phyloP scores from a whole-genome alignment of 92 coral and sea anemone species.

The Epizoanthus stellaris region DNA sequence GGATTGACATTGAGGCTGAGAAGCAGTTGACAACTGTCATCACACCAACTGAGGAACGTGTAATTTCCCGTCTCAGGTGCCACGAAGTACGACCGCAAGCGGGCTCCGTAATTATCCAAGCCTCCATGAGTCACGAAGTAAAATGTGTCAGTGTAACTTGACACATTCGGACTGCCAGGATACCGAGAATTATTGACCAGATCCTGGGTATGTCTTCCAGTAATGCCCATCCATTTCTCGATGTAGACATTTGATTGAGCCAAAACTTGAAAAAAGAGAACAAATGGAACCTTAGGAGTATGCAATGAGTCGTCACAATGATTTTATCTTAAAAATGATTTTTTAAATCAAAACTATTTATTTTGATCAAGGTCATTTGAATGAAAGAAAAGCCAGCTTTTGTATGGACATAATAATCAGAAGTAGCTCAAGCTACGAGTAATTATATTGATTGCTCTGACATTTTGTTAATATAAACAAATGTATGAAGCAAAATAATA shows the following conservation, averaged over 20 bases:
- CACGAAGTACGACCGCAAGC: slow-evolving; percentile 36
- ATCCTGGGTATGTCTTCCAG: background rate
- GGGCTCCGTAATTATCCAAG: slow-evolving; percentile 1
- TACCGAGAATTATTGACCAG: slow-evolving; percentile 14
- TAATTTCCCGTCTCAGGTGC: slow-evolving; percentile 35
- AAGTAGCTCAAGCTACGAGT: too few relatives aligned
- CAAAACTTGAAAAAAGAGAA: background rate
- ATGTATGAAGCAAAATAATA: too few relatives aligned
- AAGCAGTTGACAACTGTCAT: slow-evolving; percentile 20
- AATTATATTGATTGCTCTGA: too few relatives aligned
- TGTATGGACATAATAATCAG: too few relatives aligned
- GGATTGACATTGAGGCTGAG: slow-evolving; percentile 34
- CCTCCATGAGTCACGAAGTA: background rate
- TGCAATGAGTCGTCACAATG: too few relatives aligned
- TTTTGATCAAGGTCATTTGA: too few relatives aligned
- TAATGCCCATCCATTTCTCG: slow-evolving; percentile 8
- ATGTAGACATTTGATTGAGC: slow-evolving; percentile 31
- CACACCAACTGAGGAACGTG: slow-evolving; percentile 38
- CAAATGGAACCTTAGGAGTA: too few relatives aligned
- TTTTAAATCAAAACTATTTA: too few relatives aligned
- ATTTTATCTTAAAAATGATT: too few relatives aligned
- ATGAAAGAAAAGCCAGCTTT: too few relatives aligned
- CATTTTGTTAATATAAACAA: too few relatives aligned
- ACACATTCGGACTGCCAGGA: background rate
- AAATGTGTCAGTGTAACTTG: slow-evolving; percentile 4